Percentiles rank a stretch among this genome's conserved stretches.
These are phyloP conservation scores for Argyrosomus japonicus DNA, from an alignment of 2,113 vertebrate genomes.

Conservation along the genomic window DNA sequence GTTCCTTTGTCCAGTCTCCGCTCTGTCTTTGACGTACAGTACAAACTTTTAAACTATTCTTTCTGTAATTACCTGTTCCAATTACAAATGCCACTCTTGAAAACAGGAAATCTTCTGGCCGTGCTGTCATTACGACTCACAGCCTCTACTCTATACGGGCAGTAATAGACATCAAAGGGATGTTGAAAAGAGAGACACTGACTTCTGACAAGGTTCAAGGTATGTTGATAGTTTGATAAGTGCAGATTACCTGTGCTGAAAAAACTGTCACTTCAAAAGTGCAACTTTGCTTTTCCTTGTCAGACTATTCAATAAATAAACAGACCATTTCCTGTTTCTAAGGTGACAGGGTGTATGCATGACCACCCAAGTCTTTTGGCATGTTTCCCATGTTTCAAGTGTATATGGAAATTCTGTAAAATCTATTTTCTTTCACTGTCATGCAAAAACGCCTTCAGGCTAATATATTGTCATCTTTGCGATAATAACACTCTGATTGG, in stretches of 20 bases:
- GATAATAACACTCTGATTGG: constrained; percentile 15
- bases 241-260: constrained; percentile 49
- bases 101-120: constrained; percentile 48
- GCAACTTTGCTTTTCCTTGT: not conserved
- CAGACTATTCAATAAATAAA: constrained; percentile 4
- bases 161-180: constrained; percentile 40
- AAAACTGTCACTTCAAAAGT: constrained; percentile 29
- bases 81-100: constrained; percentile 23
- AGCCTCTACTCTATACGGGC: constrained; percentile 11
- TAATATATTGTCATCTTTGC: not conserved
- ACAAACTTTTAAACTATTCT: constrained; percentile 35
- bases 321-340: constrained; percentile 9
- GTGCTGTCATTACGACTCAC: constrained; percentile 12
- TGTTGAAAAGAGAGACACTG: constrained; percentile 25
- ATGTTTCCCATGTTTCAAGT: constrained; percentile 1
- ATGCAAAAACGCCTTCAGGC: not conserved
- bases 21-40: not conserved
- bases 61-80: constrained; percentile 51
- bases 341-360: constrained; percentile 11
- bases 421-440: not conserved
- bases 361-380: constrained; percentile 56
- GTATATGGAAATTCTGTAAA: not conserved
- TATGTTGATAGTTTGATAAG: constrained; percentile 30
- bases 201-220: constrained; percentile 28
- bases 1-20: not conserved